phyloP scores from a whole-genome alignment of 2,888 invertebrate genomes.

The Aleiodes alternator region DNA sequence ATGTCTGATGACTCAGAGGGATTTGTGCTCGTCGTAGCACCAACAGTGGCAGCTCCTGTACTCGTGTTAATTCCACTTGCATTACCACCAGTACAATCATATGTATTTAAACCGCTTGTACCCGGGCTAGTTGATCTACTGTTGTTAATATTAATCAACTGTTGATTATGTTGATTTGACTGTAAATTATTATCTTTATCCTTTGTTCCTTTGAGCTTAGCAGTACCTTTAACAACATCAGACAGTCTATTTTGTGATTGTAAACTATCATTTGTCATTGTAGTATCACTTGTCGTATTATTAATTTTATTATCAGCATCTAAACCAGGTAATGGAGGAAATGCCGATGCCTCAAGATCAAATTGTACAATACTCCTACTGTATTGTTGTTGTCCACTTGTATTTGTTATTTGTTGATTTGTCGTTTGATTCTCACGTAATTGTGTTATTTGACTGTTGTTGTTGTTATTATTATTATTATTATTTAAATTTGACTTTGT shows the following conservation, averaged over 20 bases:
- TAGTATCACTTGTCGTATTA: conserved; percentile 21
- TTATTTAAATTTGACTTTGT: conserved; percentile 27
- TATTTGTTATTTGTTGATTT: conserved; percentile 16
- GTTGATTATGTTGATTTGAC: conserved; percentile 55
- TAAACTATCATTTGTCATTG: conserved; percentile 55
- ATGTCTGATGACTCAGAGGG: conserved; percentile 70
- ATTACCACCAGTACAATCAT: conserved; percentile 40
- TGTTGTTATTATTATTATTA: conserved; percentile 41
- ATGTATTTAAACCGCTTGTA: conserved; percentile 52
- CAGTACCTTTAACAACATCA: conserved; percentile 87
- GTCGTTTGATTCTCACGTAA: conserved; percentile 44
- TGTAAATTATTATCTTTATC: conserved; percentile 60
- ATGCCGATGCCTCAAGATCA: conserved; percentile 87
- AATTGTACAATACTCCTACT: conserved; percentile 80
- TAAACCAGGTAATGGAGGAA: conserved; percentile 87
- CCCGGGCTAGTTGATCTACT: conserved; percentile 72
- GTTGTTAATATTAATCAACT: conserved; percentile 62
- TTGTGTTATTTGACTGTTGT: conserved; percentile 25
- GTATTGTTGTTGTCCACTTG: conserved; percentile 70
- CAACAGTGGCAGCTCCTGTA: conserved; percentile 39
- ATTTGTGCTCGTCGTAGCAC: conserved; percentile 57
- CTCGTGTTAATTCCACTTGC: conserved; percentile 37
- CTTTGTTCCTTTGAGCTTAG: conserved; percentile 78
- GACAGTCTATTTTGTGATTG: conserved; percentile 81
- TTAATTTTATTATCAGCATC: conserved; percentile 67